A percentile compares a stretch with the other conserved stretches of the same genome.
Evolutionary conservation across 37 sponge, comb jelly and placozoan genomes (phyloP).

Genomic region (Mnemiopsis leidyi): DNA sequence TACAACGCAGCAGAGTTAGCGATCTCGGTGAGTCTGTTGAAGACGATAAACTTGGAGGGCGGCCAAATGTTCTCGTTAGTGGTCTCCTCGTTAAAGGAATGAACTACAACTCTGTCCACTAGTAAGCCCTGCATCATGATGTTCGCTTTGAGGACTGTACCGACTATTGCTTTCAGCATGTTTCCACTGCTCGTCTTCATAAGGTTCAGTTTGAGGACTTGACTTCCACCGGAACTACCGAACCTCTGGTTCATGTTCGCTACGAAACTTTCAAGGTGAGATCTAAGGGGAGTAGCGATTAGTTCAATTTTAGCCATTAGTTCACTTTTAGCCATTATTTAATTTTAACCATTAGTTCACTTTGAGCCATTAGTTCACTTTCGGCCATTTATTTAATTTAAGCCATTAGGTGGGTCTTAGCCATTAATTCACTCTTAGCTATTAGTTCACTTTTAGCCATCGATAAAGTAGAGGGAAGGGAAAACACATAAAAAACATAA

Average conservation of each 20-base stretch:
- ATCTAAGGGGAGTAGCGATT: neutral
- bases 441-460: no score
- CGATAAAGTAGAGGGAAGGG: no score
- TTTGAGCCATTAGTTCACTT: no score
- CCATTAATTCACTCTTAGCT: no score
- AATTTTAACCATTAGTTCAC: no score
- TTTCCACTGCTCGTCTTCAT: neutral
- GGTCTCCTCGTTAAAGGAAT: constrained; percentile 62
- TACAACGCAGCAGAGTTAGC: constrained; percentile 42
- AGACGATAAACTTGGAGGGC: constrained; percentile 52
- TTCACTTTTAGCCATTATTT: no score
- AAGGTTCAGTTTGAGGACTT: neutral
- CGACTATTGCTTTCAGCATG: constrained; percentile 60
- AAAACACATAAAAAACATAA: no score
- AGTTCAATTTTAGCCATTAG: no score
- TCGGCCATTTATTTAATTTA: no score
- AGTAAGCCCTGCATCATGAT: constrained; percentile 42
- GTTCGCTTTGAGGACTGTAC: constrained; percentile 16
- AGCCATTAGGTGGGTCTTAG: no score
- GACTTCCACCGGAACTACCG: neutral
- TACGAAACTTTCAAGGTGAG: constrained; percentile 49
- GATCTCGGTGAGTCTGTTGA: constrained; percentile 40
- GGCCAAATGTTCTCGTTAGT: constrained; percentile 60
- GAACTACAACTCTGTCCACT: constrained; percentile 54
- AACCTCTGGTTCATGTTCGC: constrained; percentile 37